phyloP scores from a whole-genome alignment of 2,113 vertebrate species.

The Phocoena phocoena region DNA sequence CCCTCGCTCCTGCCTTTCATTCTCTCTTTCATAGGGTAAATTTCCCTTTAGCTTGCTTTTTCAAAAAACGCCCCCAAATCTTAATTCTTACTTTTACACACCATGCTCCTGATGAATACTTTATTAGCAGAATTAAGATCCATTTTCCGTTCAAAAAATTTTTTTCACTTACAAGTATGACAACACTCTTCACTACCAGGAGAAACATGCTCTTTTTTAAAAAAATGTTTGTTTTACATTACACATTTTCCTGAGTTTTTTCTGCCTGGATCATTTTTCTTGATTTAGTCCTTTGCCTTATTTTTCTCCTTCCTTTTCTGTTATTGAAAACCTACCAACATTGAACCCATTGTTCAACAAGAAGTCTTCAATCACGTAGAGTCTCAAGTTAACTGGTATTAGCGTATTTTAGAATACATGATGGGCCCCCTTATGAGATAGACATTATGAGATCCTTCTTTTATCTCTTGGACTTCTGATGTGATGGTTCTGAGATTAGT shows the following conservation, averaged over 20 bases:
- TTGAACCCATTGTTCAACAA: not conserved
- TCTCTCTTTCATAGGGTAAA: not conserved
- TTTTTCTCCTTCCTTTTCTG: not conserved
- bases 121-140: not conserved
- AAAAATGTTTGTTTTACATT: slow-evolving; percentile 3
- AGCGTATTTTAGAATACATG: slow-evolving; percentile 6
- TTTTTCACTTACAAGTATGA: not conserved
- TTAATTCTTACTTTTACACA: not conserved
- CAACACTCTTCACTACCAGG: not conserved
- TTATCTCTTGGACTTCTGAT: not conserved
- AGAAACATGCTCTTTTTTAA: not conserved
- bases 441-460: not conserved
- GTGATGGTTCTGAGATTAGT: not conserved
- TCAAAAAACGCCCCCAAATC: too few relatives aligned
- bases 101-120: not conserved
- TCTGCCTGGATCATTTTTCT: not conserved
- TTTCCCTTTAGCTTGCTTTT: not conserved
- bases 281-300: not conserved
- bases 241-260: slow-evolving; percentile 10
- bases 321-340: slow-evolving; percentile 20
- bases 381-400: not conserved
- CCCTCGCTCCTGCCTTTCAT: not conserved
- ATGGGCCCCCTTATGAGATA: not conserved
- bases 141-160: slow-evolving; percentile 10
- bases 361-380: not conserved